Base-by-base conservation (phyloP, 2,797 vertebrate genomes). In the Erithacus rubecula region DNA sequence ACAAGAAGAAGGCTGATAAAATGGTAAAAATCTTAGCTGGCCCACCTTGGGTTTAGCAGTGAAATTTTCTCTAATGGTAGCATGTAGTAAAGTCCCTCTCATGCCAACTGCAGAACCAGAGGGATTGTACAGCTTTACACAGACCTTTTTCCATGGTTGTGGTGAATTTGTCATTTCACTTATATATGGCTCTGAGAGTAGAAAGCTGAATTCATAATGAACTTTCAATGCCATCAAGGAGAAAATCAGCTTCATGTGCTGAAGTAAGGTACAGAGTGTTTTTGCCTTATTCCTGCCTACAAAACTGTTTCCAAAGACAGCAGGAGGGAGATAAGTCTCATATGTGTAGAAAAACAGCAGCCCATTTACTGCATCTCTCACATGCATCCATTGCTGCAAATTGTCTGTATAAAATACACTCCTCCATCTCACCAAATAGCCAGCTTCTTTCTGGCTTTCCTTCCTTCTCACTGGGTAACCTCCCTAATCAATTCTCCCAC, bases 131-230 rank as follows among this genome's bases (percentile, higher is more conserved):
- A 84, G 55, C 2, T 3, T 83, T 90, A 79, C 82, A 46, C 37
- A 81, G 80, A 58, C 58, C 77, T 76, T 78, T 87, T 75, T 95
- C 87, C 62, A 3, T 69, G 55, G 59, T 76, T 88, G 43, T 72
- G 79, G 62, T 86, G 58, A 82, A 91, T 91, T 94, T 94, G 72
- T 88, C 0, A 0, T 91, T 94, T 94, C 63, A 91, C 85, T 94
- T 93, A 93, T 83, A 88, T 80, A 91, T 94, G 80, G 83, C 69
- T 81, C 55, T 86, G 76, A 90, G 93, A 91, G 62, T 62, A 88
- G 32, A 84, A 83, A 94, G 51, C 41, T 87, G 94, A 94, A 96
- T 94, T 90, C 63, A 67, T 87, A 91, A 95, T 83, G 70, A 81
- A 87, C 39, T 91, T 87, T 36, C 80, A 91, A 75, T 81, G 74